phyloP scores from a whole-genome alignment of 2,797 vertebrate genomes.

The Spondyliosoma cantharus region DNA sequence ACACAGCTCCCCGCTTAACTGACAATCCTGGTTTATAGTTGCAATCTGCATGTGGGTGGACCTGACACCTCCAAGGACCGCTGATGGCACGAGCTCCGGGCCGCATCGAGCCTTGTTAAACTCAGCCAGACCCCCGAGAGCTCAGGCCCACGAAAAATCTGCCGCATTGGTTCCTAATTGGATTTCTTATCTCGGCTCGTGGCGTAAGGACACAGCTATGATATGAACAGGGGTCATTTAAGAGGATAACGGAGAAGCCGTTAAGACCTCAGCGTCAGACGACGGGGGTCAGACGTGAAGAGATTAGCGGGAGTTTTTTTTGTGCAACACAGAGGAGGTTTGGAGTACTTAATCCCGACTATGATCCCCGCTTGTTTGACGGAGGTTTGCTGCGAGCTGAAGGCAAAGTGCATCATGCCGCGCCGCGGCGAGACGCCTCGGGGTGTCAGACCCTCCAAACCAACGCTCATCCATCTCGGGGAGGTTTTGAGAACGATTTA shows the following conservation, averaged over 20 bases:
- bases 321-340: slow-evolving; percentile 40
- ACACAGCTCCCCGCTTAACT: slow-evolving; percentile 18
- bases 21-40: slow-evolving; percentile 30
- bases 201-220: slow-evolving; percentile 45
- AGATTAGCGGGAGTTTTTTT: slow-evolving; percentile 57
- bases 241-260: slow-evolving; percentile 62
- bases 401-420: slow-evolving; percentile 32
- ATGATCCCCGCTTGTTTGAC: slow-evolving; percentile 52
- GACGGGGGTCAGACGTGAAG: slow-evolving; percentile 40
- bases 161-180: slow-evolving; percentile 60
- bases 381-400: slow-evolving; percentile 35
- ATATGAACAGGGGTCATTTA: slow-evolving; percentile 54
- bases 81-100: slow-evolving; percentile 34
- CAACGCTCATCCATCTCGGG: neutral
- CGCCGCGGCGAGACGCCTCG: slow-evolving; percentile 16
- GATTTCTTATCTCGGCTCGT: slow-evolving; percentile 60
- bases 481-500: neutral
- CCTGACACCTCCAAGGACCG: slow-evolving; percentile 59
- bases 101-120: slow-evolving; percentile 45
- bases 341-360: slow-evolving; percentile 57
- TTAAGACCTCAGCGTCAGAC: slow-evolving; percentile 43
- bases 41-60: slow-evolving; percentile 66
- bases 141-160: slow-evolving; percentile 60
- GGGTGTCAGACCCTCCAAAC: slow-evolving; percentile 22
- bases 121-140: slow-evolving; percentile 31